Conservation (phyloP, 2,797 vertebrate species). For the Gambelia wislizenii region DNA sequence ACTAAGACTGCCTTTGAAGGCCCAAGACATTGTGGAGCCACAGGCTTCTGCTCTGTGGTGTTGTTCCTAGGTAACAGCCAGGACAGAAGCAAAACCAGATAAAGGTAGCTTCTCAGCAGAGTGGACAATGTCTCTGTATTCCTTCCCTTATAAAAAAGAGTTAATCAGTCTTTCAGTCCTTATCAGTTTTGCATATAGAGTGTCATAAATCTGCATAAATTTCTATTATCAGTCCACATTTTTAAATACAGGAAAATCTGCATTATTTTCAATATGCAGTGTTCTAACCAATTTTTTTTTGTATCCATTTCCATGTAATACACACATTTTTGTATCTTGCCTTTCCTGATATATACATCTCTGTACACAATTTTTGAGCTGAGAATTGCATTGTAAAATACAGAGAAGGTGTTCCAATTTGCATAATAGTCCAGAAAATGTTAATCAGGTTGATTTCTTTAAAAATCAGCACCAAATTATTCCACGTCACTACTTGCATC, state of each 20-base stretch:
- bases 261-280: too few relatives aligned
- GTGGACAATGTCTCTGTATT: not conserved
- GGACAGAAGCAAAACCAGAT: not conserved
- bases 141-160: not conserved
- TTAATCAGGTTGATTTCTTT: not conserved
- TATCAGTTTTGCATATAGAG: too few relatives aligned
- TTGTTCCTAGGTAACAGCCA: not conserved
- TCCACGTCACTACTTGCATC: not conserved
- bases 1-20: too few relatives aligned
- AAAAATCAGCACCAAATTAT: not conserved
- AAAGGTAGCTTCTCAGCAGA: not conserved
- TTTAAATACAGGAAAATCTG: too few relatives aligned
- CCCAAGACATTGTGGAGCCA: not conserved
- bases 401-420: not conserved
- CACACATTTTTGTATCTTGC: not conserved
- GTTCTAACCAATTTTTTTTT: too few relatives aligned
- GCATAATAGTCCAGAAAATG: not conserved
- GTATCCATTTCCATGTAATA: too few relatives aligned
- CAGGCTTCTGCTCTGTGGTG: not conserved
- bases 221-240: too few relatives aligned
- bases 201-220: too few relatives aligned
- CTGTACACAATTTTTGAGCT: not conserved
- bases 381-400: not conserved
- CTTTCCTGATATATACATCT: not conserved
- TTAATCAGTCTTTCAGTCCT: not conserved